phyloP scores from a whole-genome alignment of 1,140 invertebrate species.

The Eumeta japonica region DNA sequence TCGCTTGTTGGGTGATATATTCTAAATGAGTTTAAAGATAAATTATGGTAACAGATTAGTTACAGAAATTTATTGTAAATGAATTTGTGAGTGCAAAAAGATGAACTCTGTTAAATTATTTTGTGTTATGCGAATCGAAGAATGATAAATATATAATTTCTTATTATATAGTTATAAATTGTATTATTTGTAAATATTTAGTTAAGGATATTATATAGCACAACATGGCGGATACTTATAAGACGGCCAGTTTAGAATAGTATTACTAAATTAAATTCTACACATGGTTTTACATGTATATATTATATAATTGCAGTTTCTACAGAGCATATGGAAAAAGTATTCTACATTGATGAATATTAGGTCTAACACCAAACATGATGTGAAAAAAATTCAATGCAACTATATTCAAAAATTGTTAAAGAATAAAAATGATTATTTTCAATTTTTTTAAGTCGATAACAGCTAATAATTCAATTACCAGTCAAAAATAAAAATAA shows the following conservation, averaged over 20 bases:
- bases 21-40: slow-evolving; percentile 51
- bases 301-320: slow-evolving; percentile 27
- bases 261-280: slow-evolving; percentile 60
- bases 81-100: slow-evolving; percentile 53
- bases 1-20: slow-evolving; percentile 56
- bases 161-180: slow-evolving; percentile 55
- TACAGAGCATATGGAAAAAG: no score
- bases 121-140: slow-evolving; percentile 58
- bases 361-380: slow-evolving; percentile 18
- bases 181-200: slow-evolving; percentile 61
- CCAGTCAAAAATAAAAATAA: no score
- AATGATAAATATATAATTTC: slow-evolving; percentile 58
- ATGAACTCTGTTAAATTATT: slow-evolving; percentile 59
- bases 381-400: slow-evolving; percentile 11
- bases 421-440: no score
- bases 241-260: slow-evolving; percentile 60
- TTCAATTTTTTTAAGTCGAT: no score
- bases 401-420: no score
- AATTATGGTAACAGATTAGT: slow-evolving; percentile 41
- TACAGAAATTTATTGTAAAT: slow-evolving; percentile 53
- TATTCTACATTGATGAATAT: no score
- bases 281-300: slow-evolving; percentile 60
- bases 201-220: slow-evolving; percentile 59
- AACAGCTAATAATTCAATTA: no score
- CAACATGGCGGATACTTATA: slow-evolving; percentile 61